Percentiles rank a stretch among this genome's conserved stretches.
Conservation (phyloP, 2,888 invertebrate genomes). For the Bellardia pandia region DNA sequence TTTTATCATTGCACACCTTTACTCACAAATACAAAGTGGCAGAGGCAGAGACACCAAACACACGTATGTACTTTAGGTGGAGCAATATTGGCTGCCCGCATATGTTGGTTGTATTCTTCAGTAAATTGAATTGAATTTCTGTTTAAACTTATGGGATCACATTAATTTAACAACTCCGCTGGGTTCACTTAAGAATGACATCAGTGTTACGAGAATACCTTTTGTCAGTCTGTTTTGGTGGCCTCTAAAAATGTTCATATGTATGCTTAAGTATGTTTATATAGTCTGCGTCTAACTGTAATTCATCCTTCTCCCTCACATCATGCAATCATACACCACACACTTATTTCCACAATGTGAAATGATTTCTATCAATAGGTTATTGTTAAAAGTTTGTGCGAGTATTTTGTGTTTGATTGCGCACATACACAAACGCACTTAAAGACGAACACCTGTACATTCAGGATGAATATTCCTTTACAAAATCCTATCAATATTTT, state of each 20-base stretch:
- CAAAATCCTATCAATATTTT: conserved; percentile 52
- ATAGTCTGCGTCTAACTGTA: conserved; percentile 9
- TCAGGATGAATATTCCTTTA: conserved; percentile 10
- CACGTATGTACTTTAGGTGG: neutral
- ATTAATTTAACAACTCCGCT: conserved; percentile 81
- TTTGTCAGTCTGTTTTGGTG: conserved; percentile 50
- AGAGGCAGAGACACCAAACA: conserved; percentile 19
- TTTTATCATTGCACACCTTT: neutral
- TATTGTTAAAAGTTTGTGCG: neutral
- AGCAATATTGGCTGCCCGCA: conserved; percentile 57
- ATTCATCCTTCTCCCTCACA: neutral
- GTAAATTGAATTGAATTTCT: conserved; percentile 82
- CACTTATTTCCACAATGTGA: neutral
- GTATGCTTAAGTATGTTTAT: neutral
- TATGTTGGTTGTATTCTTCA: conserved; percentile 74
- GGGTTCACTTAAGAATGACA: conserved; percentile 74
- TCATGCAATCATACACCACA: neutral
- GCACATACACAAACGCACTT: neutral
- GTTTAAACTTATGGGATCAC: conserved; percentile 81
- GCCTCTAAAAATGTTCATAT: conserved; percentile 12
- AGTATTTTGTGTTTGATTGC: neutral
- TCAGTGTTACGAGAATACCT: conserved; percentile 60
- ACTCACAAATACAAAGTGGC: neutral
- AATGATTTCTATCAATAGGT: neutral
- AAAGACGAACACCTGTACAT: neutral